These are phyloP conservation scores for Patagioenas fasciata DNA, from an alignment of 2,113 vertebrate species.

Conservation along the genomic window DNA sequence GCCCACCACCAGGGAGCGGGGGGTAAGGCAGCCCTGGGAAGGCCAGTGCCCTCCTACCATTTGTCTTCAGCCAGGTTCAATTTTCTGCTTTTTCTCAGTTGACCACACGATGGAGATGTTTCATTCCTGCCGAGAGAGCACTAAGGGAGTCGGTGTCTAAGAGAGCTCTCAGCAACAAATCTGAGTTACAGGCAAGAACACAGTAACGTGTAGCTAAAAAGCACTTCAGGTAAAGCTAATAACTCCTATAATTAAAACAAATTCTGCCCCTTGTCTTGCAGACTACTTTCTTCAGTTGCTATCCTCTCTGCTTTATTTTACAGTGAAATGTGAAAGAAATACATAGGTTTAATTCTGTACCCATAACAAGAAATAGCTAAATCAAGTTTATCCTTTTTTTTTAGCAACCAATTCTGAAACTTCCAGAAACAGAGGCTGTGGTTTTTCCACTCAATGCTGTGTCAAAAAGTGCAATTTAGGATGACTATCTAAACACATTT, in stretches of 20 bases:
- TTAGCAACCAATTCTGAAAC: neutral
- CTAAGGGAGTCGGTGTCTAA: neutral
- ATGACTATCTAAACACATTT: neutral
- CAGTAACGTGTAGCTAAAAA: neutral
- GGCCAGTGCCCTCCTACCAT: neutral
- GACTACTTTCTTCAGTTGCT: neutral
- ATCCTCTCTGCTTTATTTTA: neutral
- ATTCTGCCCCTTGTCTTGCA: neutral
- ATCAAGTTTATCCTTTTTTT: neutral
- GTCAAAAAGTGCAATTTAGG: neutral
- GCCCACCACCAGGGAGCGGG: rapidly evolving
- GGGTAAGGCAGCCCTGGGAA: neutral
- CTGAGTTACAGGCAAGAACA: neutral
- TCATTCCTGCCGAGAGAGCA: neutral
- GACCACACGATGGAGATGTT: slow-evolving; percentile 68
- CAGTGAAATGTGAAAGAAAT: neutral
- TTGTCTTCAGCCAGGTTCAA: rapidly evolving
- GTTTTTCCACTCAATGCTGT: neutral
- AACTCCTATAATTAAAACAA: neutral
- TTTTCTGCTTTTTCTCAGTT: neutral
- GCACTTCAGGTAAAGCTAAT: neutral
- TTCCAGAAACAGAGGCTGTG: neutral
- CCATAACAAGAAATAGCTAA: neutral
- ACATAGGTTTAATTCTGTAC: neutral
- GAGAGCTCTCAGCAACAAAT: neutral